Conservation (phyloP, 2,888 invertebrate species). For the Cheilosia urbana region DNA sequence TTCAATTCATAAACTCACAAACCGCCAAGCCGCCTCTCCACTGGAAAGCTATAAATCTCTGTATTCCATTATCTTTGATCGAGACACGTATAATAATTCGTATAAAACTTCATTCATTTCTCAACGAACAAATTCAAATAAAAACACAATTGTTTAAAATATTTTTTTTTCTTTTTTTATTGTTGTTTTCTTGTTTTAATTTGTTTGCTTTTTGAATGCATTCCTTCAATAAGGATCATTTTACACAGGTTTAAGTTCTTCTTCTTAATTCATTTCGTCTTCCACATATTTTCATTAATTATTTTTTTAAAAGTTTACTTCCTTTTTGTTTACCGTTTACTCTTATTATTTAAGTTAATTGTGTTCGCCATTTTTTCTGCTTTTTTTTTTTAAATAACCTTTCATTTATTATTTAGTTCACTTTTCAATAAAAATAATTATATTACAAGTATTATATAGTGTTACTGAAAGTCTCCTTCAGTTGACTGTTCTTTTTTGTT, state of each 20-base stretch:
- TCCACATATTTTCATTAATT: constrained; percentile 39
- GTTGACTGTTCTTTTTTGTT: constrained; percentile 55
- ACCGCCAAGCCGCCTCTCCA: too few relatives aligned
- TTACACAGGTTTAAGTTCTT: constrained; percentile 57
- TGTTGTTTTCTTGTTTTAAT: constrained; percentile 47
- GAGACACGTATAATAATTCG: too few relatives aligned
- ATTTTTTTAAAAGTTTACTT: constrained; percentile 45
- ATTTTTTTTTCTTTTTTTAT: constrained; percentile 68
- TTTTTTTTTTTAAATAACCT: constrained; percentile 36
- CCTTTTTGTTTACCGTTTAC: constrained; percentile 43
- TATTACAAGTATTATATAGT: constrained; percentile 71
- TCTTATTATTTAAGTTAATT: constrained; percentile 62
- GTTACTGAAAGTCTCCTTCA: constrained; percentile 67
- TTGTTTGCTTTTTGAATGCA: constrained; percentile 60
- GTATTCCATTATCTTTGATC: too few relatives aligned
- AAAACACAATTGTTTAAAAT: constrained; percentile 39
- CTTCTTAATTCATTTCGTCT: constrained; percentile 36
- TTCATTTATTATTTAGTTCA: constrained; percentile 57
- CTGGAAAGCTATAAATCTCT: too few relatives aligned
- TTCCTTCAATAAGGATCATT: constrained; percentile 62
- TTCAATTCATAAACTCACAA: too few relatives aligned
- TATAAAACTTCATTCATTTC: too few relatives aligned
- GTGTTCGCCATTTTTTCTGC: constrained; percentile 49
- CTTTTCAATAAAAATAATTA: constrained; percentile 74
- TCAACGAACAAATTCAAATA: neutral